Evolutionary conservation across 2,797 vertebrate genomes (phyloP), one percentile per base, ranked within the genome.

Genomic region (Falco peregrinus): DNA sequence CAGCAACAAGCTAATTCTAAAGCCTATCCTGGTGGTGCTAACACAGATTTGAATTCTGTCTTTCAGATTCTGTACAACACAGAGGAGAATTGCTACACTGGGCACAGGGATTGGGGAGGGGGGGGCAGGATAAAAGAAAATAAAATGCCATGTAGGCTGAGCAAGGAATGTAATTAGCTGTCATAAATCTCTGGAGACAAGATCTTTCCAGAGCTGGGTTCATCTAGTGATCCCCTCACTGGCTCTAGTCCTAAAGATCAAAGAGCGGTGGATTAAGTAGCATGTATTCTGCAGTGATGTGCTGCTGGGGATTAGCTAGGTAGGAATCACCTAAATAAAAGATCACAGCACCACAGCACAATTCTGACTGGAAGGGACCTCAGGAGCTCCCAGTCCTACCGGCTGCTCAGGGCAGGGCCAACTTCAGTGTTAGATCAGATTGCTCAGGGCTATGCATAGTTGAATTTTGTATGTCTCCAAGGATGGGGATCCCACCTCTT

Each of bases 241-340:
- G 81, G 71, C 86, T 93, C 47, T 57, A 82, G 39, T 51, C 70
- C 88, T 89, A 39, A 80, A 92, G 88, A 95, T 92, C 86, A 94
- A 95, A 96, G 95, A 74, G 18, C 0, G 4, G 29, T 81, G 56
- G 84, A 90, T 91, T 93, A 95, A 94, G 75, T 54, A 92, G 50
- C 35, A 45, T 21, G 39, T 85, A 50, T 68, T 92, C 37, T 68
- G 75, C 86, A 60, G 78, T 83, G 91, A 76, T 5, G 9, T 74
- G 86, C 78, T 82, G 54, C 77, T 89, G 93, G 91, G 85, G 83
- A 88, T 94, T 95, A 95, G 85, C 8, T 10, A 65, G 81, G 65
- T 65, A 73, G 89, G 89, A 94, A 84, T 93, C 75, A 80, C 56
- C 82, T 93, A 77, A 92, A 89, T 92, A 84, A 92, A 95, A 91